phyloP scores from a whole-genome alignment of 2,888 invertebrate species.

The Sericinus montela region DNA sequence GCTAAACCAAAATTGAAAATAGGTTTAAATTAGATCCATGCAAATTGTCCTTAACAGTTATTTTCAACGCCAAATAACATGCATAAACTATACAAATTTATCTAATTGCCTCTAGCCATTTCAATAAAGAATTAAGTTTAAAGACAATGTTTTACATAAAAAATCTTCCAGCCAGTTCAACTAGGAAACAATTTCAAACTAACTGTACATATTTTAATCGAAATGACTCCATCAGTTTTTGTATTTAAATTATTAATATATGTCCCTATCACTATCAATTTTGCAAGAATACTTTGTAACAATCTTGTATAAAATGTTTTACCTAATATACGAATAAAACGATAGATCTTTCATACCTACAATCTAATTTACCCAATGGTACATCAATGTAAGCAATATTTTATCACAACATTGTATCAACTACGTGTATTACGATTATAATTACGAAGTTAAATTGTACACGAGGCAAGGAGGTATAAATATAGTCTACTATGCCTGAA shows the following conservation, averaged over 20 bases:
- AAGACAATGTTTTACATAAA: slow-evolving; percentile 2
- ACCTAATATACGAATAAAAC: slow-evolving; percentile 31
- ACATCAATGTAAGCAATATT: slow-evolving; percentile 60
- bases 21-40: too few relatives aligned
- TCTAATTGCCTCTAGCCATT: neutral
- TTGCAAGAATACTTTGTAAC: slow-evolving; percentile 21
- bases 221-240: slow-evolving; percentile 8
- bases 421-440: slow-evolving; percentile 50
- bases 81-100: neutral
- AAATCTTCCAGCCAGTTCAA: neutral
- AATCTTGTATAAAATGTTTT: slow-evolving; percentile 32
- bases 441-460: slow-evolving; percentile 50
- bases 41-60: neutral
- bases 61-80: neutral
- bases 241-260: slow-evolving; percentile 5
- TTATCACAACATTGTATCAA: slow-evolving; percentile 46
- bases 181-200: neutral
- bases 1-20: too few relatives aligned
- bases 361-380: slow-evolving; percentile 48
- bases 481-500: slow-evolving; percentile 53
- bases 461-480: slow-evolving; percentile 40
- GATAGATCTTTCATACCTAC: slow-evolving; percentile 43
- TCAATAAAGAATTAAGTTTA: neutral
- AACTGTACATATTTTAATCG: slow-evolving; percentile 15
- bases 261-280: slow-evolving; percentile 14